Conservation (phyloP, 1,140 invertebrate species). For the Agraylea sexmaculata region DNA sequence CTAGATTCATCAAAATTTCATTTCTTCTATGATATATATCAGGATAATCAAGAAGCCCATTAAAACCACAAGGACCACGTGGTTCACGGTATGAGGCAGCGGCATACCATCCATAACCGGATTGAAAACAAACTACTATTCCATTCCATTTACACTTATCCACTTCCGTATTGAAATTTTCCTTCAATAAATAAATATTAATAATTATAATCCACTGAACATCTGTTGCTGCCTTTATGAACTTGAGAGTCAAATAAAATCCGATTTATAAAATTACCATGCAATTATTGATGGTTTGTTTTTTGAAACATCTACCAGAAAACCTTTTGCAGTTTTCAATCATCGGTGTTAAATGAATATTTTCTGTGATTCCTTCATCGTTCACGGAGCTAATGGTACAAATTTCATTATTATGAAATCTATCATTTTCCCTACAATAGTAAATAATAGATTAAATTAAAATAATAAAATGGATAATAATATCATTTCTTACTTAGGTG, state of each 20-base stretch:
- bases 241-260: constrained; percentile 4
- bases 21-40: constrained; percentile 39
- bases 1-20: constrained; percentile 33
- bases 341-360: constrained; percentile 34
- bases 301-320: constrained; percentile 42
- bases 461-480: constrained; percentile 1
- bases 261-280: not conserved
- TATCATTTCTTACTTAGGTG: constrained; percentile 29
- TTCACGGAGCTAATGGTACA: constrained; percentile 43
- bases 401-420: constrained; percentile 29
- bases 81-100: constrained; percentile 43
- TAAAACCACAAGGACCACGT: constrained; percentile 39
- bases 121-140: constrained; percentile 46
- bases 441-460: constrained; percentile 1
- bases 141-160: constrained; percentile 39
- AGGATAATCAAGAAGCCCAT: constrained; percentile 28
- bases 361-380: constrained; percentile 28
- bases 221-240: not conserved
- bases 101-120: constrained; percentile 47
- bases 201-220: constrained; percentile 26
- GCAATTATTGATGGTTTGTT: constrained; percentile 10
- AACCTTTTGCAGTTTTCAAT: constrained; percentile 32
- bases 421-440: constrained; percentile 12
- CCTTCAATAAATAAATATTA: not conserved
- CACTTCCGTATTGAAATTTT: constrained; percentile 7